A percentile compares a stretch with the other conserved stretches of the same genome.
Evolutionary conservation across 2,797 vertebrate genomes (phyloP).

Genomic region (Mormyrus hasselquistii): DNA sequence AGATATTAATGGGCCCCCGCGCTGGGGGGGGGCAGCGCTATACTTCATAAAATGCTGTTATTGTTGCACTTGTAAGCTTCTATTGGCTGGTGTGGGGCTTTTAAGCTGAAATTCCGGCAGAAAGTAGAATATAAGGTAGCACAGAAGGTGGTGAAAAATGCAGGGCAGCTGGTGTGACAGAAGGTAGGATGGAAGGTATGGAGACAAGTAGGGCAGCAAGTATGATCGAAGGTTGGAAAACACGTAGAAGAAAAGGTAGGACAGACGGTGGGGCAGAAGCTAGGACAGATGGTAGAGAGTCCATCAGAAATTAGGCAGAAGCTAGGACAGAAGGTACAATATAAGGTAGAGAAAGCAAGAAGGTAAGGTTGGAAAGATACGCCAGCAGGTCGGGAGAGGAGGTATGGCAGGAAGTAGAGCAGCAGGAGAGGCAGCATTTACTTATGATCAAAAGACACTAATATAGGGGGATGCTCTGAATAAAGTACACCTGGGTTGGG

Average conservation of each 20-base stretch:
- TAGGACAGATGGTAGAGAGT: neutral
- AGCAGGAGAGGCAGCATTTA: neutral
- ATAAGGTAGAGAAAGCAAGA: neutral
- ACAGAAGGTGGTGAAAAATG: neutral
- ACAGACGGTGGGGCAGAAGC: neutral
- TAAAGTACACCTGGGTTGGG: neutral
- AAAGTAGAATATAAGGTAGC: neutral
- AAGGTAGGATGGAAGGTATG: neutral
- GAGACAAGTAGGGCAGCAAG: neutral
- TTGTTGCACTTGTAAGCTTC: neutral
- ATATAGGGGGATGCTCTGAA: neutral
- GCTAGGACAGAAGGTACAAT: neutral
- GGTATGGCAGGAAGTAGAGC: neutral
- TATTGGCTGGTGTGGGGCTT: neutral
- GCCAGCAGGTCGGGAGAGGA: neutral
- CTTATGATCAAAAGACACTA: neutral
- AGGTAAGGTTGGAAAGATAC: neutral
- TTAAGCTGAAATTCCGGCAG: neutral
- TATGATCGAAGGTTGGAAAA: neutral
- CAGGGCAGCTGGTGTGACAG: neutral
- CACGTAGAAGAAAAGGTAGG: neutral
- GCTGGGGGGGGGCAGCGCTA: neutral
- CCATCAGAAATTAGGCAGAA: neutral
- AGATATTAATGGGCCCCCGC: neutral
- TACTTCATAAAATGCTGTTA: neutral